phyloP scores from a whole-genome alignment of 2,113 vertebrate species.

The Danio rerio region DNA sequence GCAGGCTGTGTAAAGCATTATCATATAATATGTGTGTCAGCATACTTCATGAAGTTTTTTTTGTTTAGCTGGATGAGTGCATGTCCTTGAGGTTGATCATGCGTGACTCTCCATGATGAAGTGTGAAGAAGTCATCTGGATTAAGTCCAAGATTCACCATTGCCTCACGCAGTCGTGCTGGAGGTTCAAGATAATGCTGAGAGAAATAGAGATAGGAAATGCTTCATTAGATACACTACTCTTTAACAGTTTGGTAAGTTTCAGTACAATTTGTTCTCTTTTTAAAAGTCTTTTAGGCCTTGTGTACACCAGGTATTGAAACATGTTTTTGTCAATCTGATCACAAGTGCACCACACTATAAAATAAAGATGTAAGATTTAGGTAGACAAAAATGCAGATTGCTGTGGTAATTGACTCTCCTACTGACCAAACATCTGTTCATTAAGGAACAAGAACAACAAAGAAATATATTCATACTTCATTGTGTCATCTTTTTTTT shows the following conservation, averaged over 20 bases:
- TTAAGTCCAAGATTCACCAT: constrained; percentile 83
- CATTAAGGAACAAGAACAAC: no score
- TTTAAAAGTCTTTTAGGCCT: no score
- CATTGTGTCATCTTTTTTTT: no score
- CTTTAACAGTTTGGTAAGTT: neutral
- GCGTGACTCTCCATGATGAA: constrained; percentile 90
- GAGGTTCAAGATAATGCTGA: constrained; percentile 94
- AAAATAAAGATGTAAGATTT: no score
- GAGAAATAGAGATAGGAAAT: constrained; percentile 30
- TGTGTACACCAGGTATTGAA: no score
- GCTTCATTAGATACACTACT: neutral
- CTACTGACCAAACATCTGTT: no score
- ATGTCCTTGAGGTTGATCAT: constrained; percentile 72
- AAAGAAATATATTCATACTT: no score
- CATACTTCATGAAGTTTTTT: neutral
- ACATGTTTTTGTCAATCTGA: no score
- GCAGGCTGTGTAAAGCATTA: neutral
- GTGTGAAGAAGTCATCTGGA: constrained; percentile 86
- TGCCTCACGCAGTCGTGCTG: constrained; percentile 83
- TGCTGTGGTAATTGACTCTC: no score
- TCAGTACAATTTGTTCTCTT: no score
- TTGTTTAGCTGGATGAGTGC: neutral
- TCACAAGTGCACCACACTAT: no score
- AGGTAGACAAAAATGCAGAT: no score
- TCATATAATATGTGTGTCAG: neutral